Percentiles rank a stretch among this genome's conserved stretches.
Conservation (phyloP, 2,113 vertebrate species). For the Larimichthys polyactis region DNA sequence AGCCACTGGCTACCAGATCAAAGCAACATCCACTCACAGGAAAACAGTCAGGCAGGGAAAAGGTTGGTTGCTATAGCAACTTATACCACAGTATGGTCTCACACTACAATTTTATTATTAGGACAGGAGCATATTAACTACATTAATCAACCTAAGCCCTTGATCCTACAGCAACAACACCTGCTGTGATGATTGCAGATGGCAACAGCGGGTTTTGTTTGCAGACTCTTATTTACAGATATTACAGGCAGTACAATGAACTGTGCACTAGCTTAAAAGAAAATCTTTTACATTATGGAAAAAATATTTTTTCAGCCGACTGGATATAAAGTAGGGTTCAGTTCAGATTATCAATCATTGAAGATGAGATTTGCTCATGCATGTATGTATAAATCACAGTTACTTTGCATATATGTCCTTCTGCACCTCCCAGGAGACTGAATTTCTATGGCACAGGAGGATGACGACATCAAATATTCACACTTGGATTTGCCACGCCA, state of each 20-base stretch:
- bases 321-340: background rate
- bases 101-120: constrained; percentile 56
- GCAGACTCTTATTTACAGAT: constrained; percentile 17
- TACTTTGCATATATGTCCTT: constrained; percentile 31
- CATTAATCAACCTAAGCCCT: constrained; percentile 63
- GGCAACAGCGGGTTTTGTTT: constrained; percentile 25
- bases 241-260: background rate
- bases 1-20: constrained; percentile 73
- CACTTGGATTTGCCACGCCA: constrained; percentile 56
- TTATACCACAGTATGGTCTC: constrained; percentile 40
- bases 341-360: constrained; percentile 15
- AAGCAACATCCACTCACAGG: constrained; percentile 69
- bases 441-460: constrained; percentile 38
- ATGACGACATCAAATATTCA: constrained; percentile 73
- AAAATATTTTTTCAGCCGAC: constrained; percentile 11
- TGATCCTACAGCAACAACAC: constrained; percentile 25
- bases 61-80: constrained; percentile 73
- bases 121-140: constrained; percentile 51
- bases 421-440: constrained; percentile 30
- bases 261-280: too few relatives aligned
- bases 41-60: constrained; percentile 60
- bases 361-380: constrained; percentile 19
- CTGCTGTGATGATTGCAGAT: constrained; percentile 56
- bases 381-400: constrained; percentile 46
- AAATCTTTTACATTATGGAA: background rate